These are phyloP conservation scores for Mamestra configurata DNA, from an alignment of 1,140 invertebrate genomes.

Conservation along the genomic window DNA sequence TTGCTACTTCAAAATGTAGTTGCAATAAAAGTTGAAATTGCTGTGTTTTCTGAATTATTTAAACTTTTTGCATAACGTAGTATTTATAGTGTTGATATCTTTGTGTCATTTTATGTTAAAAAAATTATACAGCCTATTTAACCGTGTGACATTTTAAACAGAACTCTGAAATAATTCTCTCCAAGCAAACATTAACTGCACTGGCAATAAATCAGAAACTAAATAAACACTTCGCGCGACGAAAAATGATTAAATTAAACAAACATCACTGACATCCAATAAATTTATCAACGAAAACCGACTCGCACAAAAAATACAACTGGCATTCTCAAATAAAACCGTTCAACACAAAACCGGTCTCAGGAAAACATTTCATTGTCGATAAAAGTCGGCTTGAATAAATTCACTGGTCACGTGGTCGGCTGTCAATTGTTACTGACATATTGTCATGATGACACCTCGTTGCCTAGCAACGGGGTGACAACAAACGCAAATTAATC, in stretches of 20 bases:
- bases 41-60: background rate
- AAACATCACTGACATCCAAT: constrained; percentile 18
- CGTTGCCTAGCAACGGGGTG: constrained; percentile 49
- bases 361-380: constrained; percentile 54
- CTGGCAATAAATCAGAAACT: constrained; percentile 33
- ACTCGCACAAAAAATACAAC: constrained; percentile 32
- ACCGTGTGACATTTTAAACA: background rate
- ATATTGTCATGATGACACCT: constrained; percentile 52
- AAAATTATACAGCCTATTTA: background rate
- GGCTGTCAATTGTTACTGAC: constrained; percentile 44
- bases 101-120: too few species aligned
- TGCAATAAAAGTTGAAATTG: background rate
- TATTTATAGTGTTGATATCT: too few species aligned
- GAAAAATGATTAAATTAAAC: constrained; percentile 34
- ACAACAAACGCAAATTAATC: constrained; percentile 56
- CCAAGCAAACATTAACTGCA: constrained; percentile 18
- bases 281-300: constrained; percentile 39
- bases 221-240: constrained; percentile 29
- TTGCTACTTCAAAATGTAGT: constrained; percentile 2
- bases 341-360: constrained; percentile 20
- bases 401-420: constrained; percentile 51
- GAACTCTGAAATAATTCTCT: background rate
- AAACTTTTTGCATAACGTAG: too few species aligned
- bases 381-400: constrained; percentile 55
- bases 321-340: constrained; percentile 16